Conservation (phyloP, 2,888 invertebrate species). For the Drosophila planitibia region DNA sequence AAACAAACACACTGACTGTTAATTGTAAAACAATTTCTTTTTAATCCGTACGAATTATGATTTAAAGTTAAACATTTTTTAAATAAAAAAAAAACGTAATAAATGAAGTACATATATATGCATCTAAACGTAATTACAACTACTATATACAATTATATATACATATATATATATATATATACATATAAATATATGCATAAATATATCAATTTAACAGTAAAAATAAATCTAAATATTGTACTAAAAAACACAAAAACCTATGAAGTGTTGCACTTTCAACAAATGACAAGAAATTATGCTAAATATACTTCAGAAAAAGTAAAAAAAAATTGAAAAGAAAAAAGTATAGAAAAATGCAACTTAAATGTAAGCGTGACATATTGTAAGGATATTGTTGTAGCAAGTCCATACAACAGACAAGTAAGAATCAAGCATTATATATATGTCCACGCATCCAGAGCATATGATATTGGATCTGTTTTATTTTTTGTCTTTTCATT, state of each 20-base stretch:
- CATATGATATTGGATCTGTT: constrained; percentile 48
- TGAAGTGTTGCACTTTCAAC: constrained; percentile 67
- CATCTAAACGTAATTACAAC: constrained; percentile 78
- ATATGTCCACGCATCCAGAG: constrained; percentile 46
- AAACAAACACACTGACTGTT: constrained; percentile 85
- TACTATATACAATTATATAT: constrained; percentile 73
- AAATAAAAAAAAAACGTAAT: constrained; percentile 63
- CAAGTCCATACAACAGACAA: constrained; percentile 47
- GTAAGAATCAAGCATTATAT: constrained; percentile 21
- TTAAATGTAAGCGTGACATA: constrained; percentile 47
- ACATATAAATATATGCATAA: constrained; percentile 72
- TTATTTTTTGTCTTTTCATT: constrained; percentile 36
- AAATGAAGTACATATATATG: constrained; percentile 76
- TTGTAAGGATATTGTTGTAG: constrained; percentile 37
- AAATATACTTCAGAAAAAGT: constrained; percentile 35
- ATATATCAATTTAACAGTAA: constrained; percentile 80
- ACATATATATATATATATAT: constrained; percentile 64
- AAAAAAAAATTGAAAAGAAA: constrained; percentile 7
- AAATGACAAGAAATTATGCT: constrained; percentile 29
- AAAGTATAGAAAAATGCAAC: constrained; percentile 26
- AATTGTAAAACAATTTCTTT: constrained; percentile 85
- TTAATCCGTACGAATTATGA: constrained; percentile 65
- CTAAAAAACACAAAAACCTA: constrained; percentile 53
- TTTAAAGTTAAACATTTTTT: constrained; percentile 72
- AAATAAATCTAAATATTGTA: constrained; percentile 80